A percentile compares a stretch with the other conserved stretches of the same genome.
Conservation (phyloP, 2,888 invertebrate genomes). For the Elgonia sp. region DNA sequence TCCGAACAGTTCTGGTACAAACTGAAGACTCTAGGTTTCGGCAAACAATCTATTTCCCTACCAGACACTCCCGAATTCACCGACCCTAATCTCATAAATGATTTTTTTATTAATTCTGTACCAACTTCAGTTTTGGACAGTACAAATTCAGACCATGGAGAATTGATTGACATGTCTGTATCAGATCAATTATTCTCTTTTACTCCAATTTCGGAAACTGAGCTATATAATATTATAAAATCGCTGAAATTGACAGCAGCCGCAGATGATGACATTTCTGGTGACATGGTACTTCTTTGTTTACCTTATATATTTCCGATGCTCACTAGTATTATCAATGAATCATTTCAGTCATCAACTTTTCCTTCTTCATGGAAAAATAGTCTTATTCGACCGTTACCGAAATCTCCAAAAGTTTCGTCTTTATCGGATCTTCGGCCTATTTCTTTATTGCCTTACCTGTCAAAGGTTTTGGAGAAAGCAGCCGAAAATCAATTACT, state of each 20-base stretch:
- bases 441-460: neutral
- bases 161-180: neutral
- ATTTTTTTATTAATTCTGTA: too few relatives aligned
- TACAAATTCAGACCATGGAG: too few relatives aligned
- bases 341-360: neutral
- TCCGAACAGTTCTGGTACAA: neutral
- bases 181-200: neutral
- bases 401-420: neutral
- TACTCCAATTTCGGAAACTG: neutral
- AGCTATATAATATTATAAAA: neutral
- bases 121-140: too few relatives aligned
- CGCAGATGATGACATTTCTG: slow-evolving; percentile 6
- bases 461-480: slow-evolving; percentile 17
- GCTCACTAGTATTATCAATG: slow-evolving; percentile 16
- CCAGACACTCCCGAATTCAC: neutral
- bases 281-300: slow-evolving; percentile 21
- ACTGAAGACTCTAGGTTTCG: too few relatives aligned
- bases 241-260: slow-evolving; percentile 7
- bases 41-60: too few relatives aligned
- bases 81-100: neutral
- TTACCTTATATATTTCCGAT: neutral
- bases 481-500: neutral
- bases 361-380: slow-evolving; percentile 3
- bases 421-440: neutral
- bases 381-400: neutral